Percentiles rank a stretch among this genome's conserved stretches.
Conservation (phyloP, 2,888 invertebrate genomes). For the Alsophila aescularia region DNA sequence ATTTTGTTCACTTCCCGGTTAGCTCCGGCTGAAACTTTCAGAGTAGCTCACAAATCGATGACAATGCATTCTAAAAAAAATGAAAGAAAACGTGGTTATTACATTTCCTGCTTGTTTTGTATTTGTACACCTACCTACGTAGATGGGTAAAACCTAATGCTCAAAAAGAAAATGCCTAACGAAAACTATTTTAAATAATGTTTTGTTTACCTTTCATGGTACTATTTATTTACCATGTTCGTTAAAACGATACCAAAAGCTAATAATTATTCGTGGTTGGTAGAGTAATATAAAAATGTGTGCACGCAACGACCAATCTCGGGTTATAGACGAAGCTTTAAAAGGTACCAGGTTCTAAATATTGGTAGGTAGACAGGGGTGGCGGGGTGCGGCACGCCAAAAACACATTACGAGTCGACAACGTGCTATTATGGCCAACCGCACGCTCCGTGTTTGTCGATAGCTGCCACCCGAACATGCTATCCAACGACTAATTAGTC, state of each 20-base stretch:
- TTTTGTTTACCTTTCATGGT: slow-evolving; percentile 57
- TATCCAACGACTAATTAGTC: slow-evolving; percentile 78
- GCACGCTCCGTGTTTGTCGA: slow-evolving; percentile 71
- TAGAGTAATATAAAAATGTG: slow-evolving; percentile 69
- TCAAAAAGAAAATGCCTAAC: neutral
- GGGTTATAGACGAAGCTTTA: slow-evolving; percentile 69
- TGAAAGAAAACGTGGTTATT: no score
- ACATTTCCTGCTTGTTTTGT: no score
- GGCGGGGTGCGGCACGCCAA: slow-evolving; percentile 75
- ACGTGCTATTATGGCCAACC: slow-evolving; percentile 79
- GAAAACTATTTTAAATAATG: neutral
- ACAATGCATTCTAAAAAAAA: no score
- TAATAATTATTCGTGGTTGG: slow-evolving; percentile 74
- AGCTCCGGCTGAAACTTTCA: no score
- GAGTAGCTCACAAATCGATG: no score
- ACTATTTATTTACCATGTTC: slow-evolving; percentile 69
- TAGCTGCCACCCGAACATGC: slow-evolving; percentile 76
- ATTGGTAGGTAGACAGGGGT: slow-evolving; percentile 69
- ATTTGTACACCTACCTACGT: no score
- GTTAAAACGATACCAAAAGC: slow-evolving; percentile 73
- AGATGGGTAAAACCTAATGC: neutral
- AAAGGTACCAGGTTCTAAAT: slow-evolving; percentile 71
- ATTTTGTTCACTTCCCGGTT: no score
- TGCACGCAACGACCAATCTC: slow-evolving; percentile 76
- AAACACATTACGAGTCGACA: slow-evolving; percentile 76